Conservation (phyloP, 2,888 invertebrate species). For the Dynastes maya region DNA sequence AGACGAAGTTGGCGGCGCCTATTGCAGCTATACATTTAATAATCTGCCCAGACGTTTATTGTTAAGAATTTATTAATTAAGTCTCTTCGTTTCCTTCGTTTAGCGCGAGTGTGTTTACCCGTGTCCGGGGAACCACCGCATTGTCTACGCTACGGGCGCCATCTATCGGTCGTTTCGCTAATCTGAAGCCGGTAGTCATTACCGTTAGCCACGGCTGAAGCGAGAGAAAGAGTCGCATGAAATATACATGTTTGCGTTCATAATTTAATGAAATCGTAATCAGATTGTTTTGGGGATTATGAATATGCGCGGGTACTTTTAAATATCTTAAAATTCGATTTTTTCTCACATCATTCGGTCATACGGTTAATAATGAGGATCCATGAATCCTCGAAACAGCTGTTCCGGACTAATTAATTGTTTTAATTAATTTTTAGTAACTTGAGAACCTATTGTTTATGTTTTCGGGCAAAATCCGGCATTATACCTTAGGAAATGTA, state of each 20-base stretch:
- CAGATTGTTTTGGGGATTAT: constrained; percentile 37
- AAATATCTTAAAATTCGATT: no score
- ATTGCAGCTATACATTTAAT: constrained; percentile 58
- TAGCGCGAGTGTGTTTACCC: constrained; percentile 18
- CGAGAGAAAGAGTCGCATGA: constrained; percentile 5
- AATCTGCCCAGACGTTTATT: constrained; percentile 59
- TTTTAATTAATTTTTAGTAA: no score
- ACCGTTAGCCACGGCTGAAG: neutral
- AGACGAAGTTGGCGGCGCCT: constrained; percentile 25
- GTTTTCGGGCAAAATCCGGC: no score
- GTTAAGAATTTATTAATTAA: constrained; percentile 60
- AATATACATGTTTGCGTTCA: constrained; percentile 40
- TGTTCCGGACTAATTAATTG: no score
- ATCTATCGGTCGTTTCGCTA: neutral
- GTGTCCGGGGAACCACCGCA: constrained; percentile 13
- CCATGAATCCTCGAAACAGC: no score
- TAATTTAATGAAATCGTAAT: constrained; percentile 50
- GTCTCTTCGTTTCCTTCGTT: constrained; percentile 51
- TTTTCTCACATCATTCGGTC: no score
- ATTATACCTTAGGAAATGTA: no score
- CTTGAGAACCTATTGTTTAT: no score
- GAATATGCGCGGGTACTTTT: constrained; percentile 3
- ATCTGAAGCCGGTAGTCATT: constrained; percentile 5
- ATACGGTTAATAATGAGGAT: no score
- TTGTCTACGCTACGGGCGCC: constrained; percentile 7